Base-by-base conservation (phyloP, 2,113 vertebrate genomes). In the Podarcis cretensis region DNA sequence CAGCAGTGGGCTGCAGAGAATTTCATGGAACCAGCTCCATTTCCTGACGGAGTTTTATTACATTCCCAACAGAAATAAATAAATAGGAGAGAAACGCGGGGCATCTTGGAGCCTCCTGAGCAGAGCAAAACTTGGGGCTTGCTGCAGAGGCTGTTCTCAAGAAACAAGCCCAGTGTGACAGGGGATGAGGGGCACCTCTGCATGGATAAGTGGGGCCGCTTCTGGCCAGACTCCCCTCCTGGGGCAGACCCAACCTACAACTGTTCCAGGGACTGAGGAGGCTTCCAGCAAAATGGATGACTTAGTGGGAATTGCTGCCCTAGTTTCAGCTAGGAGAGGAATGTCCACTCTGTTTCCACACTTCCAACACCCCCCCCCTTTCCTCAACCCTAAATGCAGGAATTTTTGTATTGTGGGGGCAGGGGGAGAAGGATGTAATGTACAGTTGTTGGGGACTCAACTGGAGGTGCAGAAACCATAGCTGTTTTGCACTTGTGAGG, bases 41-140 rank as follows among this genome's bases (percentile, higher is more conserved):
- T 96, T 96, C 95, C 95, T 96, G 95, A 87, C 71, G 90, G 94
- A 87, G 94, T 94, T 96, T 95, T 96, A 96, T 96, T 96, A 95
- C 95, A 92, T 84, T 92, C 93, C 91, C 90, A 30, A n/a, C 92
- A 94, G 92, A 96, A 96, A 94, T 96, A 96, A 96, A 96, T 93
- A 96, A 96, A 95, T 91, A 1, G 5, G 88, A 59, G 75, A 40
- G 83, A 92, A 92, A 92, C 81, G 14, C 84, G 0, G 85, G 83
- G 87, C 89, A 77, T 90, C 30, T 81, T 86, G 89, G 89, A 57
- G 65, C 83, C 48, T 84, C 77, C 20, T 27, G 30, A 12, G 40
- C 12, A 25, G 66, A 81, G 77, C 27, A 71, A 25, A 6, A 7
- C 18, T 63, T n/a, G 23, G 66, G 3, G 2, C n/a, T 37, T 27